Evolutionary conservation across 2,113 vertebrate genomes (phyloP).

Genomic region (Cyanistes caeruleus): DNA sequence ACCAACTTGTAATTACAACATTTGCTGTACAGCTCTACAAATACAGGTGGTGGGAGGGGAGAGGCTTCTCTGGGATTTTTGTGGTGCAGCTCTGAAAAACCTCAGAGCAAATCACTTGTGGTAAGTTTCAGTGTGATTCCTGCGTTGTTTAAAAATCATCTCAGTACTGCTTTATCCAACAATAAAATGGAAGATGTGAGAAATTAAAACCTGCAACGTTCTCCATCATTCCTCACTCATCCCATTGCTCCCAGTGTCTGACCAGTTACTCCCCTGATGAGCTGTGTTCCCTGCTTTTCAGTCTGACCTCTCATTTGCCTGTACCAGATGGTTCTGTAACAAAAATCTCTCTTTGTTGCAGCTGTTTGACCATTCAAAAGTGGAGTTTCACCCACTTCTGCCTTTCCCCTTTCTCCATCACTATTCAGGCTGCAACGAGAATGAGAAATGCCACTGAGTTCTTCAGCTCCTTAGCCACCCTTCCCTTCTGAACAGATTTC

Average conservation of each 20-base stretch:
- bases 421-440: neutral
- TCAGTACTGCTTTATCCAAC: neutral
- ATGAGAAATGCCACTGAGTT: neutral
- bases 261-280: neutral
- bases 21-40: constrained; percentile 29
- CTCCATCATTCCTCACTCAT: neutral
- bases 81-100: neutral
- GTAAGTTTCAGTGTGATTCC: neutral
- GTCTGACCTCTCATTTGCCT: neutral
- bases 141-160: neutral
- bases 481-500: neutral
- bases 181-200: neutral
- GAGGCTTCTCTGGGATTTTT: neutral
- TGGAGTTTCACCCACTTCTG: neutral
- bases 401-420: neutral
- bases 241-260: neutral
- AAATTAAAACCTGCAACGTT: neutral
- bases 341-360: neutral
- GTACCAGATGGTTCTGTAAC: neutral
- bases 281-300: neutral
- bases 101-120: neutral
- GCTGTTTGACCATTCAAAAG: neutral
- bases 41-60: neutral
- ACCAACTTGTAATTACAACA: constrained; percentile 64
- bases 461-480: neutral